A percentile compares a stretch with the other conserved stretches of the same genome.
Evolutionary conservation across 2,888 invertebrate genomes (phyloP).

Genomic region (Rapana venosa): DNA sequence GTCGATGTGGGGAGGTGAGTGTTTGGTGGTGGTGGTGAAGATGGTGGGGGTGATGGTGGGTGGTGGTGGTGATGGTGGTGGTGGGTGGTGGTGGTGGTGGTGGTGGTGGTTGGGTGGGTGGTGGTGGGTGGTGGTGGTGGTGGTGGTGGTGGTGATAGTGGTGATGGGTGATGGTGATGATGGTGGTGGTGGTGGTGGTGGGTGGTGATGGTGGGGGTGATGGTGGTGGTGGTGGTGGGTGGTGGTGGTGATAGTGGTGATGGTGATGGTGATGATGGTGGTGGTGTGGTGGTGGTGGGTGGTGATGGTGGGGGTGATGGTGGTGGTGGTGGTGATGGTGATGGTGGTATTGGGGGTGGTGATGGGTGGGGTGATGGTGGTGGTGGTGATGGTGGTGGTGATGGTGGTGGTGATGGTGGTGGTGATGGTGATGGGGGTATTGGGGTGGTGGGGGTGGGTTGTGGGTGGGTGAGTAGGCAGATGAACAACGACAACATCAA

Average conservation of each 20-base stretch:
- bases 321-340: background rate
- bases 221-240: background rate
- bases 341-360: background rate
- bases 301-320: background rate
- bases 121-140: too few species aligned
- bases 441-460: background rate
- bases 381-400: background rate
- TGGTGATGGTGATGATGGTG: background rate
- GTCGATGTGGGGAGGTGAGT: background rate
- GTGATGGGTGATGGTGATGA: background rate
- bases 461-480: background rate
- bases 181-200: background rate
- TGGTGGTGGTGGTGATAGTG: background rate
- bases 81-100: background rate
- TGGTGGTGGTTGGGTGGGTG: background rate
- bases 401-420: background rate
- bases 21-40: background rate
- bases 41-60: too few species aligned
- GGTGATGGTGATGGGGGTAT: background rate
- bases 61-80: too few species aligned
- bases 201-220: background rate
- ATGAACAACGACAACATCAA: too few species aligned
- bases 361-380: background rate
- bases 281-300: background rate
- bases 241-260: background rate